Evolutionary conservation across 1,140 invertebrate species (phyloP), one percentile per base, ranked within the genome.

Genomic region (Teleopsis dalmanni): DNA sequence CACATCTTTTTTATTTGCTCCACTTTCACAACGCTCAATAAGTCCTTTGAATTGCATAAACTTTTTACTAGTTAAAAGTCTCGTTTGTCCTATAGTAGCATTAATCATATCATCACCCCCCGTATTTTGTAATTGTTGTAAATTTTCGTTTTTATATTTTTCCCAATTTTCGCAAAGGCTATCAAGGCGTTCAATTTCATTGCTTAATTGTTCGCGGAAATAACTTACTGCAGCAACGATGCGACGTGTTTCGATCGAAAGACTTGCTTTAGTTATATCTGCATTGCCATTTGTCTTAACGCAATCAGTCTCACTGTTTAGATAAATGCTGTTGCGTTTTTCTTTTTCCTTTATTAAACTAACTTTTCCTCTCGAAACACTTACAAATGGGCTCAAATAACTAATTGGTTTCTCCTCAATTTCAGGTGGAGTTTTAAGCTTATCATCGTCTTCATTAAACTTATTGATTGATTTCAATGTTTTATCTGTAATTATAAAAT

Each of bases 61-160:
- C 54, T 86, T 83, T 52, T 84, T 82, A 6, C 59, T 71, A 1
- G 85, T 77, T 3, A 88, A 58, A 9, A 87, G 61, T 47, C 79
- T 75, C 0, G 83, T 81, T 58, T 87, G 82, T 0, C 84, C 83
- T 25, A 85, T 73, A 1, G 79, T 76, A 18, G 81, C 76, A 55
- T 81, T 74, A 31, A 88, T 84, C 60, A 79, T 71, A 57, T 82
- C 80, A 25, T 58, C 52, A 19, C 58, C 59, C 8, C 54, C 58
- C 3, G 60, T 59, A 37, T 67, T 57, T 18, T n/a, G 29, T 10
- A 67, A 29, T 2, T 52, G 43, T 1, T 22, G 14, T 13, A 49
- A 41, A 40, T 62, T 43, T 41, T 62, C 49, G 19, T 33, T 51
- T 47, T 64, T 62, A 50, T 75, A 74, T 0, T 29, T 36, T 5